Evolutionary conservation across 2,113 vertebrate genomes (phyloP).

Genomic region (Xyrauchen texanus): DNA sequence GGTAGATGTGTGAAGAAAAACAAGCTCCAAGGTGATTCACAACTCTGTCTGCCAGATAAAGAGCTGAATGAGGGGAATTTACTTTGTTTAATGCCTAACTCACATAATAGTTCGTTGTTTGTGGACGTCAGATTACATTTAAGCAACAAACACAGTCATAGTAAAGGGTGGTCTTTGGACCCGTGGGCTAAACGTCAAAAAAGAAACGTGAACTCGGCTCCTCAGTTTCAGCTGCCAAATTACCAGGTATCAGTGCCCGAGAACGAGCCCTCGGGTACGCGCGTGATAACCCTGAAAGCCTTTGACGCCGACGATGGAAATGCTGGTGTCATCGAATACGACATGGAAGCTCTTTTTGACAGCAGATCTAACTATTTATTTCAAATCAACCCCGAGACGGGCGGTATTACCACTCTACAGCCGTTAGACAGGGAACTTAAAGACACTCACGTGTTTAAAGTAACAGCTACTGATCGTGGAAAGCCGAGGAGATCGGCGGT

Average conservation of each 20-base stretch:
- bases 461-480: slow-evolving; percentile 79
- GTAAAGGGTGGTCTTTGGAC: background rate
- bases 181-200: slow-evolving; percentile 58
- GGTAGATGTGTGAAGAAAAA: slow-evolving; percentile 41
- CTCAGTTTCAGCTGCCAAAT: slow-evolving; percentile 85
- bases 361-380: slow-evolving; percentile 84
- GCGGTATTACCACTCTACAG: slow-evolving; percentile 77
- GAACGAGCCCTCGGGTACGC: slow-evolving; percentile 82
- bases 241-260: slow-evolving; percentile 87
- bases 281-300: slow-evolving; percentile 80
- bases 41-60: slow-evolving; percentile 34
- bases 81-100: slow-evolving; percentile 42
- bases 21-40: background rate
- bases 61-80: slow-evolving; percentile 28
- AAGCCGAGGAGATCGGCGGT: slow-evolving; percentile 76
- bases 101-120: slow-evolving; percentile 6
- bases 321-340: slow-evolving; percentile 78
- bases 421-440: slow-evolving; percentile 84
- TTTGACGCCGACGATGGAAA: slow-evolving; percentile 80
- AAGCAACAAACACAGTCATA: background rate
- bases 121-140: slow-evolving; percentile 49
- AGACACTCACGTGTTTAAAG: slow-evolving; percentile 87
- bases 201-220: slow-evolving; percentile 73
- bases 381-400: slow-evolving; percentile 74
- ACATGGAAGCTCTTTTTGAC: slow-evolving; percentile 85